These are phyloP conservation scores for Seriola dumerili DNA, from an alignment of 2,113 vertebrate genomes.

Conservation along the genomic window DNA sequence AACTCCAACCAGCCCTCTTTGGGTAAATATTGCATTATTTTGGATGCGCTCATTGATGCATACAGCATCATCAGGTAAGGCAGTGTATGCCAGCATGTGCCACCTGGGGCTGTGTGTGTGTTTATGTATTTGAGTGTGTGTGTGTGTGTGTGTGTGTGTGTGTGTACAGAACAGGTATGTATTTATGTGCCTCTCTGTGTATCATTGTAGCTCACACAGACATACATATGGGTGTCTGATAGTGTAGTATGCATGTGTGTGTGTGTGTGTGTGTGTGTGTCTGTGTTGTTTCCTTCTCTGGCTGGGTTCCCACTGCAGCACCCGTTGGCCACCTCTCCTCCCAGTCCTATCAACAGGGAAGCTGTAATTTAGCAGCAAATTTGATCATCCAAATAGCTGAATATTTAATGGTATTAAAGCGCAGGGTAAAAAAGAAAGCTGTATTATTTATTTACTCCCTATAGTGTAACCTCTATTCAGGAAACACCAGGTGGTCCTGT, in stretches of 20 bases:
- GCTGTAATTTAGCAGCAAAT: slow-evolving; percentile 84
- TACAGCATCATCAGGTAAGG: slow-evolving; percentile 75
- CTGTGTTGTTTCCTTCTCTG: slow-evolving; percentile 29
- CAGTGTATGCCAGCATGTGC: slow-evolving; percentile 67
- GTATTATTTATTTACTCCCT: slow-evolving; percentile 85
- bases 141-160: slow-evolving; percentile 20
- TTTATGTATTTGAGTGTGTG: slow-evolving; percentile 20
- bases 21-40: slow-evolving; percentile 73
- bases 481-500: slow-evolving; percentile 78
- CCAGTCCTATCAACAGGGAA: slow-evolving; percentile 73
- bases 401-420: slow-evolving; percentile 87
- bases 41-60: slow-evolving; percentile 70
- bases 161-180: slow-evolving; percentile 10
- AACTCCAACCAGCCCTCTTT: slow-evolving; percentile 46
- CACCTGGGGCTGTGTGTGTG: slow-evolving; percentile 78
- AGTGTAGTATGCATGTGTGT: slow-evolving; percentile 21
- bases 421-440: slow-evolving; percentile 68
- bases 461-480: slow-evolving; percentile 69
- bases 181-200: slow-evolving; percentile 27
- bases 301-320: slow-evolving; percentile 59
- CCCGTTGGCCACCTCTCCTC: slow-evolving; percentile 67
- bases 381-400: slow-evolving; percentile 86
- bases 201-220: slow-evolving; percentile 33
- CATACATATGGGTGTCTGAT: slow-evolving; percentile 43
- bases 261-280: not conserved